Base-by-base conservation (phyloP, 1,140 invertebrate species). In the Sogatella furcifera region DNA sequence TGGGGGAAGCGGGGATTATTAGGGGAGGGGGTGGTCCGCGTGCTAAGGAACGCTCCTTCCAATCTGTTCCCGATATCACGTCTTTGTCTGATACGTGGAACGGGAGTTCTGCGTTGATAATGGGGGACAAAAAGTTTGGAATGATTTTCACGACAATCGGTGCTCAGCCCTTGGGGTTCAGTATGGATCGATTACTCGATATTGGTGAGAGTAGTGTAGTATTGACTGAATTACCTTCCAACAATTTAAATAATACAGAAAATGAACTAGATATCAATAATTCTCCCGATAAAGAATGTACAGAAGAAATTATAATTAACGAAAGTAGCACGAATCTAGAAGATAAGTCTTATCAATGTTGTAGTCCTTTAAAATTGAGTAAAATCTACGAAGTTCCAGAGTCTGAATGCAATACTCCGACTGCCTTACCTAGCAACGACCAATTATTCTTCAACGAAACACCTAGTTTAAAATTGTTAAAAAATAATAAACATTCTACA, bases 1-100 rank as follows among this genome's bases (percentile, higher is more conserved):
- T 80, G 1, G 76, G 74, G 0, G 73, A 77, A 41, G 70, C 72
- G 0, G 74, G 74, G 13, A 55, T 76, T 6, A 76, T 77, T 14
- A 70, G 74, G 46, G 65, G 65, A 21, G 61, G 59, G 56, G 52
- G 59, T 5, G 28, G 60, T 13, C 21, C 19, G 11, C 43, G 60
- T 15, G 34, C 22, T 17, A 56, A 55, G 52, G 34, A 21, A 8
- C 52, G 38, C 22, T 38, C 22, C 6, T 63, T 14, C 49, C 52
- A 61, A 57, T 69, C 68, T 34, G 66, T 65, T 44, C 67, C 68
- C 19, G 64, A 65, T 54, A 61, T 69, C n/a, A 46, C 31, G 1
- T 49, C 46, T 19, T 49, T 49, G 21, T n/a, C 15, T 19, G 46
- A 49, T 49, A 49, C 15, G 6, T 49, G 46, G 46, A 49, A 49